Evolutionary conservation across 2,113 vertebrate genomes (phyloP).

Genomic region (Piaya cayana): DNA sequence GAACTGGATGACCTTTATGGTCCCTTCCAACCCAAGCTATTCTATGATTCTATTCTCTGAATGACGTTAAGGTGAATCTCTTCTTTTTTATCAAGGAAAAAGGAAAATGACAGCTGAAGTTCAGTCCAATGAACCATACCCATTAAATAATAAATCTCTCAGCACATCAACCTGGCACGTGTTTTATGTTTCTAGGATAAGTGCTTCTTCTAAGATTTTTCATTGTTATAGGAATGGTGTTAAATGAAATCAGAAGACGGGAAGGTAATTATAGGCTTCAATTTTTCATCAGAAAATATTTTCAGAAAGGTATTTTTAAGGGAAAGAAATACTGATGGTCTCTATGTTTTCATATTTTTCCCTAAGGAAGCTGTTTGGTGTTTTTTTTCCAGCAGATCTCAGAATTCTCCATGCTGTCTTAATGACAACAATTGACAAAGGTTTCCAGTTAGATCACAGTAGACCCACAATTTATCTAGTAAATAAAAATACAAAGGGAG

Average conservation of each 20-base stretch:
- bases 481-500: not conserved
- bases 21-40: too few relatives aligned
- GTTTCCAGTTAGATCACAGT: not conserved
- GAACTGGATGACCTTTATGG: too few relatives aligned
- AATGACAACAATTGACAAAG: not conserved
- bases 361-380: not conserved
- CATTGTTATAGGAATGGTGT: too few relatives aligned
- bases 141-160: not conserved
- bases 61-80: not conserved
- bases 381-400: not conserved
- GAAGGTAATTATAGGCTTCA: not conserved
- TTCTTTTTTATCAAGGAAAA: not conserved
- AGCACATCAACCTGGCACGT: not conserved
- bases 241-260: not conserved
- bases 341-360: not conserved
- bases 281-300: not conserved
- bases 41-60: too few relatives aligned
- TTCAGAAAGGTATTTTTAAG: not conserved
- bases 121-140: not conserved
- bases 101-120: not conserved
- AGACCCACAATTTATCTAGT: not conserved
- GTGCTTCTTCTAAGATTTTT: not conserved
- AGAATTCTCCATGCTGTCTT: not conserved
- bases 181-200: too few relatives aligned
- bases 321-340: not conserved